These are phyloP conservation scores for Hesperia comma DNA, from an alignment of 2,888 invertebrate genomes.

Conservation along the genomic window DNA sequence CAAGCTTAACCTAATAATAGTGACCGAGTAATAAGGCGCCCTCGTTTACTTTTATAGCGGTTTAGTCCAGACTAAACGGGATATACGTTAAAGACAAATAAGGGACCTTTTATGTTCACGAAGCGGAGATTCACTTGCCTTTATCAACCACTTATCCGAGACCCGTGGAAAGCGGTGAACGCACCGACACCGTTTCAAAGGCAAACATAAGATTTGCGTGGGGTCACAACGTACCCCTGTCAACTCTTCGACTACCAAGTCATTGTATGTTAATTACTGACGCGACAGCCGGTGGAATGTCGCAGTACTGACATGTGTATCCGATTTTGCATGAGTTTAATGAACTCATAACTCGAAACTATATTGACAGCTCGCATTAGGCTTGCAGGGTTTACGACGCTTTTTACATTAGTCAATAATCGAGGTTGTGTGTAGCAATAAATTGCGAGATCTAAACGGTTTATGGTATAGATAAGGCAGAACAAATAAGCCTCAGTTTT, in stretches of 20 bases:
- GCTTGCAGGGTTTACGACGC: constrained; percentile 40
- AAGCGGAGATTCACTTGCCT: constrained; percentile 39
- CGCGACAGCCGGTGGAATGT: constrained; percentile 50
- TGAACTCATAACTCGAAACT: constrained; percentile 51
- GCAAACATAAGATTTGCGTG: constrained; percentile 47
- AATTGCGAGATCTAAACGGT: constrained; percentile 47
- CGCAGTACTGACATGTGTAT: constrained; percentile 51
- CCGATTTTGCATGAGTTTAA: constrained; percentile 54
- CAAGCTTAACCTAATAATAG: constrained; percentile 5
- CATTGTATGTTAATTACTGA: constrained; percentile 78
- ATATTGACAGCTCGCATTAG: constrained; percentile 47
- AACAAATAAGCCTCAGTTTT: constrained; percentile 44
- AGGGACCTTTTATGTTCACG: constrained; percentile 46
- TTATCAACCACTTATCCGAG: constrained; percentile 37
- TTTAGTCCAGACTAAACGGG: constrained; percentile 38
- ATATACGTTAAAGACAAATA: constrained; percentile 45
- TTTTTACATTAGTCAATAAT: constrained; percentile 46
- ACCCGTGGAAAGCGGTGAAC: constrained; percentile 40
- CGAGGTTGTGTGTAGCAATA: constrained; percentile 47
- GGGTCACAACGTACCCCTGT: constrained; percentile 56
- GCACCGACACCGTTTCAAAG: constrained; percentile 31
- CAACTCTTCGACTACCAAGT: constrained; percentile 66
- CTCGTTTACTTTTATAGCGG: constrained; percentile 41
- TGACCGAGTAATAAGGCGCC: constrained; percentile 22
- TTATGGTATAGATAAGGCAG: constrained; percentile 48